Evolutionary conservation across 2,797 vertebrate species (phyloP).

Genomic region (Sebastes goodei): DNA sequence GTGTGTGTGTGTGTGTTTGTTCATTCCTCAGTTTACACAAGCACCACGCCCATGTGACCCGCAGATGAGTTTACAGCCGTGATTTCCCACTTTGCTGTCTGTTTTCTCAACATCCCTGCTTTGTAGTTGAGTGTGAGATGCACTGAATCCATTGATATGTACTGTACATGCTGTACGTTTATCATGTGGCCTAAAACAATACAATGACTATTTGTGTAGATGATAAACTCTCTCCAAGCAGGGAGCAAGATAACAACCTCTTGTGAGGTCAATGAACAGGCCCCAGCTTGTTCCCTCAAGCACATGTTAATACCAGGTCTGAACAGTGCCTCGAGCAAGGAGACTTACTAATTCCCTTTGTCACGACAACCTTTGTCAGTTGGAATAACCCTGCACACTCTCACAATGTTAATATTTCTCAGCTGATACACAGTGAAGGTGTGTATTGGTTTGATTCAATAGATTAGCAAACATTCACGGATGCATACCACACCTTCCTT

Average conservation of each 20-base stretch:
- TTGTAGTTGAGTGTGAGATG: not conserved
- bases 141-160: not conserved
- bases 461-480: not conserved
- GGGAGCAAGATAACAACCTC: not conserved
- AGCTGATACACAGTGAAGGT: not conserved
- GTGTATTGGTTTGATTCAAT: not conserved
- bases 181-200: not conserved
- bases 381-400: not conserved
- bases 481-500: not conserved
- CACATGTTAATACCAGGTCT: too few species aligned
- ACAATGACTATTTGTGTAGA: not conserved
- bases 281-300: not conserved
- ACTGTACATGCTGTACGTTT: not conserved
- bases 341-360: not conserved
- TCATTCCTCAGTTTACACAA: constrained; percentile 23
- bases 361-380: not conserved
- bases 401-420: not conserved
- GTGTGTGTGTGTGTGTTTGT: not conserved
- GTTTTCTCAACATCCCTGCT: constrained; percentile 10
- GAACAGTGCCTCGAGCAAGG: too few species aligned
- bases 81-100: constrained; percentile 21
- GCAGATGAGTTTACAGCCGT: not conserved
- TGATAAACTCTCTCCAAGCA: not conserved
- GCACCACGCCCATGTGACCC: constrained; percentile 59
- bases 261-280: not conserved